phyloP scores from a whole-genome alignment of 2,888 invertebrate genomes.

The Platyscelio sp. region DNA sequence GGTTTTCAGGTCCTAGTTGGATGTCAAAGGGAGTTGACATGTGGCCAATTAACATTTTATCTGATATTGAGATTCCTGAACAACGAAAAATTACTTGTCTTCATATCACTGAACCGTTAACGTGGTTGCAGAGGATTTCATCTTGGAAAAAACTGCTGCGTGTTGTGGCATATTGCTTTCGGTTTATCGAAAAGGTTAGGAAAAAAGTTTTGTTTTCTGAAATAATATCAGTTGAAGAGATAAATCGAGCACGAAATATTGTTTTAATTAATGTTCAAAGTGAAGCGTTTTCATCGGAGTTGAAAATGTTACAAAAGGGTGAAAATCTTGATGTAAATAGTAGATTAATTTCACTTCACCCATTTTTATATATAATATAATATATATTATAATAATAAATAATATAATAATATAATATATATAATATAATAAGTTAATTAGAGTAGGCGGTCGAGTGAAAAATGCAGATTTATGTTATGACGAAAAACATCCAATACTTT shows the following conservation, averaged over 20 bases:
- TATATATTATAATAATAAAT: no score
- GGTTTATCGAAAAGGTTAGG: background rate
- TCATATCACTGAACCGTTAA: background rate
- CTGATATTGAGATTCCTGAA: background rate
- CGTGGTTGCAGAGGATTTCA: background rate
- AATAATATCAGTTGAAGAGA: background rate
- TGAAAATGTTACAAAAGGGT: background rate
- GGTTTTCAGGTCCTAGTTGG: background rate
- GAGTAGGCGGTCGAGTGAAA: slow-evolving; percentile 61
- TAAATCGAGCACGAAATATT: background rate
- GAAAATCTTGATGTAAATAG: background rate
- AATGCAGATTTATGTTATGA: slow-evolving; percentile 26
- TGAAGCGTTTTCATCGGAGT: background rate
- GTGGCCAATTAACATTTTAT: background rate
- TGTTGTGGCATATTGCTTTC: slow-evolving; percentile 13
- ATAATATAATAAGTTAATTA: background rate
- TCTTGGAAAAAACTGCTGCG: background rate
- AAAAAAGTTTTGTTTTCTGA: background rate
- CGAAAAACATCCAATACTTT: slow-evolving; percentile 58
- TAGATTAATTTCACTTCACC: background rate
- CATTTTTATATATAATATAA: background rate
- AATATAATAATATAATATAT: no score
- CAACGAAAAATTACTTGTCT: background rate
- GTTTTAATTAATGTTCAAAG: background rate
- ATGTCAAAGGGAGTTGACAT: background rate